A percentile compares a stretch with the other conserved stretches of the same genome.
These are phyloP conservation scores for Aphidoletes aphidimyza DNA, from an alignment of 2,888 invertebrate species.

Conservation along the genomic window DNA sequence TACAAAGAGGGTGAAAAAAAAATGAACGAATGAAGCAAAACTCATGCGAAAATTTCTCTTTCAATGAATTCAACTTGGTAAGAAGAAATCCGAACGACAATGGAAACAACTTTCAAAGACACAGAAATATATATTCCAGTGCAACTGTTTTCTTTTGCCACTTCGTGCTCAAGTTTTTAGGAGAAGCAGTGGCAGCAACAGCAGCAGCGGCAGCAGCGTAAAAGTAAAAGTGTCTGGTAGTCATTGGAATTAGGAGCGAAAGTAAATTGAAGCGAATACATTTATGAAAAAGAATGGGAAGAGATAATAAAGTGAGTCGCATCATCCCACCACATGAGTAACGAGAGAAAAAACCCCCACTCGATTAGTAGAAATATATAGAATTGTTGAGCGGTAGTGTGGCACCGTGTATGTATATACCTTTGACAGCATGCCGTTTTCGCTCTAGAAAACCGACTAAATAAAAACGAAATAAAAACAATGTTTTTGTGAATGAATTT, in stretches of 20 bases:
- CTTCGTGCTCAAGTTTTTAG: neutral
- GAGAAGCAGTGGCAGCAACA: neutral
- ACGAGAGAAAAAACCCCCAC: conserved; percentile 39
- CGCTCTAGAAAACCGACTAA: neutral
- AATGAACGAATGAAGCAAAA: too few relatives aligned
- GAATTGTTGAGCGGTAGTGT: neutral
- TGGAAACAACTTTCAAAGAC: neutral
- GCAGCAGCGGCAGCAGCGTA: neutral
- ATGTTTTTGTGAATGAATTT: conserved; percentile 8
- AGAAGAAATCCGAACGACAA: neutral
- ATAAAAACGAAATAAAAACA: neutral
- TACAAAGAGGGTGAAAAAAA: conserved; percentile 6
- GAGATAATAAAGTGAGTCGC: conserved; percentile 27
- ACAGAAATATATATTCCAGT: neutral
- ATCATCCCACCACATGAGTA: conserved; percentile 50
- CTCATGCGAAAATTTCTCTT: neutral
- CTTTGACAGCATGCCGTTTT: conserved; percentile 40
- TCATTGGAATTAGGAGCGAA: conserved; percentile 16
- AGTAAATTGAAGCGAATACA: conserved; percentile 17
- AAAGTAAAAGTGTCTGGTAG: conserved; percentile 39
- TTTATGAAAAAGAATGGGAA: conserved; percentile 29
- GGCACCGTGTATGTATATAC: neutral
- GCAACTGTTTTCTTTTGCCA: neutral
- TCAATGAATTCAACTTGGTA: neutral
- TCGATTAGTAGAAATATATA: neutral